Conservation (phyloP, 2,797 vertebrate species). For the Etheostoma perlongum region DNA sequence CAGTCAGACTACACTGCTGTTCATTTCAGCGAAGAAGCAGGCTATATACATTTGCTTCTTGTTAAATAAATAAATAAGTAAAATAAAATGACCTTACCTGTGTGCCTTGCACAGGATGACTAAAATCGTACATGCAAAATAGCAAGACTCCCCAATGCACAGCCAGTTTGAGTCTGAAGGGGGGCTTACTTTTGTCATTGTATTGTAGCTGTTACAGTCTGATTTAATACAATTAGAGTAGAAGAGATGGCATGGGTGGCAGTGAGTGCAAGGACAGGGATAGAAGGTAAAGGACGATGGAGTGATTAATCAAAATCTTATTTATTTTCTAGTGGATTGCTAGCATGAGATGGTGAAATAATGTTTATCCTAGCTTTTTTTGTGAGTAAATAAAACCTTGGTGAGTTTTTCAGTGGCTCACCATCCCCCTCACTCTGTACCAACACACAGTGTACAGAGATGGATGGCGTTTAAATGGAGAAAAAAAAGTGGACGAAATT, state of each 20-base stretch:
- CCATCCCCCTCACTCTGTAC: background rate
- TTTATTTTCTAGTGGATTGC: background rate
- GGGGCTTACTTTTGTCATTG: background rate
- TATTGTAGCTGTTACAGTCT: background rate
- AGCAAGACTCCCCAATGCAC: background rate
- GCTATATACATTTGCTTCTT: background rate
- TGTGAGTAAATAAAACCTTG: background rate
- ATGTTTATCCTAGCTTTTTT: background rate
- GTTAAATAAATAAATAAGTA: background rate
- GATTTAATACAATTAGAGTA: background rate
- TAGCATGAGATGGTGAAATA: background rate
- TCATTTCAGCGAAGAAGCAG: background rate
- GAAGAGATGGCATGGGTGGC: background rate
- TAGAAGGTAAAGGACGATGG: background rate
- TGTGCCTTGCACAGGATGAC: slow-evolving; percentile 15
- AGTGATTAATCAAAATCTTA: background rate
- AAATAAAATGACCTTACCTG: background rate
- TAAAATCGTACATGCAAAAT: slow-evolving; percentile 36
- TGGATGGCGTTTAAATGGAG: slow-evolving; percentile 16
- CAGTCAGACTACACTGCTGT: background rate
- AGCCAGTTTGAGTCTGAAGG: background rate
- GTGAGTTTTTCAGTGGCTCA: slow-evolving; percentile 17
- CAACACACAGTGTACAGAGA: slow-evolving; percentile 16
- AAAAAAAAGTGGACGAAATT: slow-evolving; percentile 36
- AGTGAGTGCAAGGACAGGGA: background rate